Conservation (phyloP, 2,113 vertebrate genomes). For the Strigops habroptila region DNA sequence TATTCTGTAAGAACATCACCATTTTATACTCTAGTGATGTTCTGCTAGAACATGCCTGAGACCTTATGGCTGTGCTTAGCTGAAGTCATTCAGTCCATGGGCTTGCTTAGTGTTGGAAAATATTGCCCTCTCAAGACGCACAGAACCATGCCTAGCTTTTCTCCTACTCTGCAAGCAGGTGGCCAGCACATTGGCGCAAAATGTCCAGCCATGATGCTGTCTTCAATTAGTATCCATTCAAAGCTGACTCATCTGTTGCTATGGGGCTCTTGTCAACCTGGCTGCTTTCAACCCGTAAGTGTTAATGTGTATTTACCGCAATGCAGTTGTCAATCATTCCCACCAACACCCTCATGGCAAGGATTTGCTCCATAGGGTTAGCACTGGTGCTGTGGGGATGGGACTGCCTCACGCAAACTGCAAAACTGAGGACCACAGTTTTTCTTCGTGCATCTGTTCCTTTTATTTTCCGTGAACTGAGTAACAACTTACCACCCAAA, state of each 20-base stretch:
- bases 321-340: background rate
- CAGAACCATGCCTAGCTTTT: background rate
- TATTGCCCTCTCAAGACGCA: background rate
- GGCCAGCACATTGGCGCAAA: conserved; percentile 60
- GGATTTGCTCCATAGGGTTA: background rate
- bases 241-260: conserved; percentile 10
- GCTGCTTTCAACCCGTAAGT: background rate
- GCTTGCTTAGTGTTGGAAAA: conserved; percentile 6
- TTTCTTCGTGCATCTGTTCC: conserved; percentile 55
- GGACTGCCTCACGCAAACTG: conserved; percentile 38
- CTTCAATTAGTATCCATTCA: conserved; percentile 41
- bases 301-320: conserved; percentile 25
- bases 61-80: background rate
- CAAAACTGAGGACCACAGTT: background rate
- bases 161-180: conserved; percentile 39
- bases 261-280: conserved; percentile 46
- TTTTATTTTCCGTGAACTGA: conserved; percentile 58
- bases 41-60: conserved; percentile 16
- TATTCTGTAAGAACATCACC: background rate
- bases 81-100: conserved; percentile 16
- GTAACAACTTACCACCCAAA: conserved; percentile 70
- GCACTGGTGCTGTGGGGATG: background rate
- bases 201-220: conserved; percentile 8
- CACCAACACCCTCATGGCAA: background rate
- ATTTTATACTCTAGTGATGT: conserved; percentile 5